These are phyloP conservation scores for Dryomyza anilis DNA, from an alignment of 2,888 invertebrate genomes.

Conservation along the genomic window DNA sequence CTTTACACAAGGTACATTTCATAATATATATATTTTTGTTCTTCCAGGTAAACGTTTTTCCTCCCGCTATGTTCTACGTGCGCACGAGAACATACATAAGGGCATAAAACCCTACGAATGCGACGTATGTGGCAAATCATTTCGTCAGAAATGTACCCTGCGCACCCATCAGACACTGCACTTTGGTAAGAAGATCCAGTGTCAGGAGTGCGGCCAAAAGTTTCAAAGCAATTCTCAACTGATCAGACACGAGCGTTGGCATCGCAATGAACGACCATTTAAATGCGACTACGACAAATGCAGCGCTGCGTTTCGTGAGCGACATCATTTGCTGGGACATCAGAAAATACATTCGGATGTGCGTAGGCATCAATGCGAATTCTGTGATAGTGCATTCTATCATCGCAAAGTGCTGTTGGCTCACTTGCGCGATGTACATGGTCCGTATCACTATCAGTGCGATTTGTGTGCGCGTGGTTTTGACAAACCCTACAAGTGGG, in stretches of 20 bases:
- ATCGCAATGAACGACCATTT: conserved; percentile 35
- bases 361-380: conserved; percentile 30
- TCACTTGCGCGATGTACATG: conserved; percentile 35
- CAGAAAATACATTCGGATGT: conserved; percentile 32
- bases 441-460: conserved; percentile 32
- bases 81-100: conserved; percentile 15
- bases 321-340: conserved; percentile 35
- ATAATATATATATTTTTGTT: neutral
- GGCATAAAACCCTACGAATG: conserved; percentile 31
- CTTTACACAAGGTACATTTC: neutral
- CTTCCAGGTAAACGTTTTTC: conserved; percentile 18
- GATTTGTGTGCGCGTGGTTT: conserved; percentile 31
- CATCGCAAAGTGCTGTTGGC: conserved; percentile 33
- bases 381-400: conserved; percentile 33
- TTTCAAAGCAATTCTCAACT: conserved; percentile 35
- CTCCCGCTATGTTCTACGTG: neutral
- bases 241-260: conserved; percentile 35
- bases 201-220: conserved; percentile 35
- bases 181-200: conserved; percentile 35
- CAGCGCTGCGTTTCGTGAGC: conserved; percentile 34
- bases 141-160: conserved; percentile 34
- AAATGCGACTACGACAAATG: conserved; percentile 33
- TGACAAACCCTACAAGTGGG: conserved; percentile 34
- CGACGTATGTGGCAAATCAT: conserved; percentile 32
- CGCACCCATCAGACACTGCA: conserved; percentile 34